Percentiles rank a stretch among this genome's conserved stretches.
Evolutionary conservation across 1,140 invertebrate genomes (phyloP).

Genomic region (Cyclargus thomasi): DNA sequence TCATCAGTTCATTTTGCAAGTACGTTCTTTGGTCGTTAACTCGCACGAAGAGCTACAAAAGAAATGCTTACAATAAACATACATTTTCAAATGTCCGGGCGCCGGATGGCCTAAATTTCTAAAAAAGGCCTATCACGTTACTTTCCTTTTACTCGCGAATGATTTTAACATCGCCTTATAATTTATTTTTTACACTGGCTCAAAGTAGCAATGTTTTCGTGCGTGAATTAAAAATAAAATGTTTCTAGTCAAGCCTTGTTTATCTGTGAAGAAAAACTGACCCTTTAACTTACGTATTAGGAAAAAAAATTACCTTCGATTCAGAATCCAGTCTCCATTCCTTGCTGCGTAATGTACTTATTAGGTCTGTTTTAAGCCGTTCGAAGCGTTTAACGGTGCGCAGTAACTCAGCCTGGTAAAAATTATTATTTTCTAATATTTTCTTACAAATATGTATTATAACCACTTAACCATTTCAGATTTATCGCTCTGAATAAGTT

Average conservation of each 20-base stretch:
- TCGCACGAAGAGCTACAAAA: slow-evolving; percentile 56
- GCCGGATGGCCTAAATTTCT: background rate
- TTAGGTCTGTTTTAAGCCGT: slow-evolving; percentile 69
- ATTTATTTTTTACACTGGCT: background rate
- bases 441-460: no score
- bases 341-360: slow-evolving; percentile 69
- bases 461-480: no score
- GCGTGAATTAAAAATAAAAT: no score
- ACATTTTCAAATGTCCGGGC: no score
- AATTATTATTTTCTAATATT: background rate
- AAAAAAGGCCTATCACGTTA: background rate
- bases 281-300: background rate
- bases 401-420: slow-evolving; percentile 65
- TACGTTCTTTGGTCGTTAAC: slow-evolving; percentile 66
- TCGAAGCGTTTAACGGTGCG: slow-evolving; percentile 72
- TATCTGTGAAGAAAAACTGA: no score
- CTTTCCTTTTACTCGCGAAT: background rate
- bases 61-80: background rate
- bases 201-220: background rate
- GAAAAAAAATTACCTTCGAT: slow-evolving; percentile 58
- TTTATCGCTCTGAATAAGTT: no score
- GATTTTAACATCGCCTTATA: background rate
- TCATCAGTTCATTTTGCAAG: slow-evolving; percentile 65
- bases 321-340: slow-evolving; percentile 74
- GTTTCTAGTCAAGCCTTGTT: no score